Conservation (phyloP, 1,140 invertebrate genomes). For the Ditylenchus dipsaci region DNA sequence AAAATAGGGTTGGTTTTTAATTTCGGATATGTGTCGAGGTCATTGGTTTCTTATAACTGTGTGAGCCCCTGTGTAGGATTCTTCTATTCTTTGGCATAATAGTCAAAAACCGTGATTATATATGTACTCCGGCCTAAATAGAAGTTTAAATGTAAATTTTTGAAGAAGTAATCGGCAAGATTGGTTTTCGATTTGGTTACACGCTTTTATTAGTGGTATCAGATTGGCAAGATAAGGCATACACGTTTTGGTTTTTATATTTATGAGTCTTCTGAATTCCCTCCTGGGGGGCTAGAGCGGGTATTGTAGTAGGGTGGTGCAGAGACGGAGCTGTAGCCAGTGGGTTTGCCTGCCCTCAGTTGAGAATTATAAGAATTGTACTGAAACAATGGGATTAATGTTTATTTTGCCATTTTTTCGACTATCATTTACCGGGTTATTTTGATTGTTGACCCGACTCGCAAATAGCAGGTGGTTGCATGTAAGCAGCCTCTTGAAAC, state of each 20-base stretch:
- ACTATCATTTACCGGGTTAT: slow-evolving; percentile 11
- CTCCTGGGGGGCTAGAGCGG: slow-evolving; percentile 17
- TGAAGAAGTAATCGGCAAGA: too few species aligned
- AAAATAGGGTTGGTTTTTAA: slow-evolving; percentile 75
- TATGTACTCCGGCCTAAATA: too few species aligned
- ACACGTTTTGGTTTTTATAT: neutral
- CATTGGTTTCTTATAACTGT: too few species aligned
- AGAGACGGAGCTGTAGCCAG: slow-evolving; percentile 43
- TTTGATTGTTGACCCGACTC: slow-evolving; percentile 25
- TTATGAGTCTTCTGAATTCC: slow-evolving; percentile 26
- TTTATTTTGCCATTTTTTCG: neutral
- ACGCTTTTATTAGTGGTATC: neutral
- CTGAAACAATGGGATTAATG: slow-evolving; percentile 30
- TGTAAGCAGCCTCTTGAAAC: slow-evolving; percentile 55
- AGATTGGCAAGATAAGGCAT: neutral
- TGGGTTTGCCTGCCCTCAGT: slow-evolving; percentile 34
- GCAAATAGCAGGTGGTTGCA: slow-evolving; percentile 54
- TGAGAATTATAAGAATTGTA: slow-evolving; percentile 52
- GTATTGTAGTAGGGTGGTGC: slow-evolving; percentile 24
- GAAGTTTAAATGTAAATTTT: too few species aligned
- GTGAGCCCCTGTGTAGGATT: too few species aligned
- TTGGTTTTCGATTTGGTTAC: neutral
- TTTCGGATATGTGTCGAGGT: too few species aligned
- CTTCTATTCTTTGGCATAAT: too few species aligned
- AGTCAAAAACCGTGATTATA: too few species aligned